Percentiles rank a stretch among this genome's conserved stretches.
phyloP scores from a whole-genome alignment of 2,888 invertebrate genomes.

The Rotaria socialis region DNA sequence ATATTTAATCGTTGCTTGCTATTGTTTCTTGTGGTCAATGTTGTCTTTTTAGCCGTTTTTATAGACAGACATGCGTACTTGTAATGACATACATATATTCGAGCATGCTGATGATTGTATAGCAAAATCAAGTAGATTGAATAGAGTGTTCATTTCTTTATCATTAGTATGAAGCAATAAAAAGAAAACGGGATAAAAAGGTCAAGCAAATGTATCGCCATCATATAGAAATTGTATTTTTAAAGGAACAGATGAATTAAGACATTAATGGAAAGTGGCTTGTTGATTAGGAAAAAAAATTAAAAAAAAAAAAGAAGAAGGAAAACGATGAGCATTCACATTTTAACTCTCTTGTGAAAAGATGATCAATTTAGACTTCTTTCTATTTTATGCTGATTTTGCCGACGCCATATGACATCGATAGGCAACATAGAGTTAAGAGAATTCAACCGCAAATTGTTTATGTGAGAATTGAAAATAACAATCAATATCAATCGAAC shows the following conservation, averaged over 20 bases:
- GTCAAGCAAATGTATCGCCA: not conserved
- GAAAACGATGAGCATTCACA: not conserved
- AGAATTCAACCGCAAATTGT: not conserved
- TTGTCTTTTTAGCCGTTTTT: not conserved
- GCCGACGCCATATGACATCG: constrained; percentile 9
- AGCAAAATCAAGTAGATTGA: not conserved
- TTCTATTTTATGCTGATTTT: not conserved
- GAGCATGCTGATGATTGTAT: not conserved
- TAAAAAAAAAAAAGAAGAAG: not conserved
- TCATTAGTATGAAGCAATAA: not conserved
- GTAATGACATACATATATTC: not conserved
- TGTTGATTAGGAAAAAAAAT: not conserved
- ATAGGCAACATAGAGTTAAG: not conserved
- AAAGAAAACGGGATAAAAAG: not conserved
- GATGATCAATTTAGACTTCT: not conserved
- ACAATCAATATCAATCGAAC: constrained; percentile 20
- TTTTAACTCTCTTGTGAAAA: not conserved
- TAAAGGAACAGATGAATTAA: not conserved
- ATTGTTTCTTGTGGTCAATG: not conserved
- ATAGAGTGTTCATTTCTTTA: not conserved
- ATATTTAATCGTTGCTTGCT: not conserved
- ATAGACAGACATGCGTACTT: not conserved
- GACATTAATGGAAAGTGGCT: too few species aligned
- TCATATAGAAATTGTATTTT: not conserved
- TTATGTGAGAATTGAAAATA: constrained; percentile 6